Evolutionary conservation across 2,797 vertebrate genomes (phyloP).

Genomic region (Scleropages formosus): DNA sequence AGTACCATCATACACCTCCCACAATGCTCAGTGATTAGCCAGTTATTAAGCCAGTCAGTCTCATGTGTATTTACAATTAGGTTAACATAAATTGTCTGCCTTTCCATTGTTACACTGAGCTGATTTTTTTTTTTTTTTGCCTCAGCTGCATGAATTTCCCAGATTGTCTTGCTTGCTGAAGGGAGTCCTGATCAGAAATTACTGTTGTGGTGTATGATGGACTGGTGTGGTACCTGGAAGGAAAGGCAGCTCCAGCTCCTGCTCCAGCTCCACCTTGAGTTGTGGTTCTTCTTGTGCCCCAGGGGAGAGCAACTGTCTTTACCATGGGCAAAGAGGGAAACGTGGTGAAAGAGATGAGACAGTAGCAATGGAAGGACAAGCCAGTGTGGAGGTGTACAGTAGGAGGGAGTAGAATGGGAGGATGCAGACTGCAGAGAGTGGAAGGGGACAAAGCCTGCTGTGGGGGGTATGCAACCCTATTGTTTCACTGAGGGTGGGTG

Average conservation of each 20-base stretch:
- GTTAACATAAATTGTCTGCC: slow-evolving; percentile 17
- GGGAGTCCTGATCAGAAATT: not conserved
- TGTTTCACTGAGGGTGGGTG: not conserved
- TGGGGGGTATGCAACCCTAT: not conserved
- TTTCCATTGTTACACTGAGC: slow-evolving; percentile 11
- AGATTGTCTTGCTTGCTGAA: not conserved
- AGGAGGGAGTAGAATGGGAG: not conserved
- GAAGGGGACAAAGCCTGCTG: not conserved
- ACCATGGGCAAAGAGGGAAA: not conserved
- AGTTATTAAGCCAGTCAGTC: not conserved
- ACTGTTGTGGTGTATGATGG: not conserved
- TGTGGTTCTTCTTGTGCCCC: not conserved
- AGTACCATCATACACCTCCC: not conserved
- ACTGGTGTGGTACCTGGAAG: no score
- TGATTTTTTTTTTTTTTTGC: slow-evolving; percentile 9
- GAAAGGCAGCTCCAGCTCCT: no score
- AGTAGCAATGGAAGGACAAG: not conserved
- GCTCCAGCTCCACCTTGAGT: not conserved
- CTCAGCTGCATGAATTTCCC: not conserved
- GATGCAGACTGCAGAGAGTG: not conserved
- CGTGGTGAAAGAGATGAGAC: not conserved
- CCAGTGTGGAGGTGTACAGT: not conserved
- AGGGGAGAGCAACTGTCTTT: not conserved
- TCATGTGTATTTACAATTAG: slow-evolving; percentile 13
- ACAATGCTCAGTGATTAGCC: slow-evolving; percentile 16